Evolutionary conservation across 2,797 vertebrate genomes (phyloP).

Genomic region (Pelobates cultripes): DNA sequence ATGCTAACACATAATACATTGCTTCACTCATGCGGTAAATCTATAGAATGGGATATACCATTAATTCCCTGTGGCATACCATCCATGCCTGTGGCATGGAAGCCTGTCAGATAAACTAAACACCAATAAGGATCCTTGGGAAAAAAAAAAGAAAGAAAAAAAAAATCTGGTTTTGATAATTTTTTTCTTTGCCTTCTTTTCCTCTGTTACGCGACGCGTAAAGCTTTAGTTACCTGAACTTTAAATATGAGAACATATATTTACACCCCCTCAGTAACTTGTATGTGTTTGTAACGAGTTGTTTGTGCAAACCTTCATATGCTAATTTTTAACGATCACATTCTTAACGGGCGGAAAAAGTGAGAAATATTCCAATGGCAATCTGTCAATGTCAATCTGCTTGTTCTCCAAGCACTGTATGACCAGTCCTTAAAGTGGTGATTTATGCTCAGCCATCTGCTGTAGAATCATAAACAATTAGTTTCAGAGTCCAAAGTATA

Average conservation of each 20-base stretch:
- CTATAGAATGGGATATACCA: too few relatives aligned
- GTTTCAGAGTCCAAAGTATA: background rate
- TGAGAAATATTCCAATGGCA: conserved; percentile 27
- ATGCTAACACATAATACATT: too few relatives aligned
- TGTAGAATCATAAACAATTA: background rate
- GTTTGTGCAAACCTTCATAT: background rate
- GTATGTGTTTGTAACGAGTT: background rate
- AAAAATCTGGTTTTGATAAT: too few relatives aligned
- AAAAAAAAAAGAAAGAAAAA: too few relatives aligned
- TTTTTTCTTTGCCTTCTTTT: background rate
- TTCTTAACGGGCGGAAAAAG: background rate
- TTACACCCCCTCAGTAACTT: background rate
- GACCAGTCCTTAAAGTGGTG: conserved; percentile 6
- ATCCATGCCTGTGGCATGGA: too few relatives aligned
- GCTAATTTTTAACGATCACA: conserved; percentile 10
- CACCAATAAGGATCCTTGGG: too few relatives aligned
- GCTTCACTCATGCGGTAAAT: too few relatives aligned
- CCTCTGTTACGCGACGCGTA: background rate
- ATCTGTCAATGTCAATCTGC: conserved; percentile 39
- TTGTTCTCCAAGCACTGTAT: conserved; percentile 22
- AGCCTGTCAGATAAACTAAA: too few relatives aligned
- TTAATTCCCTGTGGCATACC: too few relatives aligned
- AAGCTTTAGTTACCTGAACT: background rate
- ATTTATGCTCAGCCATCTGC: conserved; percentile 14
- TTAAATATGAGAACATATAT: background rate